phyloP scores from a whole-genome alignment of 2,113 vertebrate species.

The Oryzias melastigma region DNA sequence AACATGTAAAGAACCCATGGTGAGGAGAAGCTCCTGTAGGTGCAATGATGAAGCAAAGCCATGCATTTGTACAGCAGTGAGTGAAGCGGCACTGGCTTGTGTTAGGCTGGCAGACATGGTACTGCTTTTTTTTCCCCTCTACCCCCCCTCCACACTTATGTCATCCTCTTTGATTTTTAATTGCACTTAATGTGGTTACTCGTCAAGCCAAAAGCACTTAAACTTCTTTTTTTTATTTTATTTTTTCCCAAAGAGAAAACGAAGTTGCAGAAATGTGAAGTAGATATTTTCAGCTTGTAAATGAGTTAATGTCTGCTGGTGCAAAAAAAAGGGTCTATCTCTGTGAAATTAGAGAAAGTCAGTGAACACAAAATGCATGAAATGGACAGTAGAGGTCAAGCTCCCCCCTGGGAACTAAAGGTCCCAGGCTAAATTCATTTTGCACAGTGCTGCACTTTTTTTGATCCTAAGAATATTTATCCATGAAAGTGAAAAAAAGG shows the following conservation, averaged over 20 bases:
- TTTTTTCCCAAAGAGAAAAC: constrained; percentile 19
- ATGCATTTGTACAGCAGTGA: constrained; percentile 57
- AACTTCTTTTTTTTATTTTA: constrained; percentile 37
- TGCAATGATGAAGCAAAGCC: constrained; percentile 73
- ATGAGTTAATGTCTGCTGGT: constrained; percentile 37
- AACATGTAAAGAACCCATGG: constrained; percentile 61
- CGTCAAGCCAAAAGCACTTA: constrained; percentile 80
- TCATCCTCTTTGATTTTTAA: constrained; percentile 66
- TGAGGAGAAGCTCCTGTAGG: constrained; percentile 61
- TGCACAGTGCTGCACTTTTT: constrained; percentile 99
- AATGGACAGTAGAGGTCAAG: constrained; percentile 72
- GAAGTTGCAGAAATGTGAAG: constrained; percentile 33
- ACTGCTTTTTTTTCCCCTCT: constrained; percentile 50
- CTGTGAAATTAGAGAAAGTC: constrained; percentile 68
- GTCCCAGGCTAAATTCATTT: constrained; percentile 97
- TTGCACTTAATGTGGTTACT: constrained; percentile 77
- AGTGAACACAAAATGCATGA: constrained; percentile 68
- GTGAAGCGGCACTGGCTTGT: constrained; percentile 52
- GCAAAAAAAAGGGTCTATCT: constrained; percentile 48
- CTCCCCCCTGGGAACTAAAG: constrained; percentile 85
- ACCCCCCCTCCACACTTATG: constrained; percentile 7
- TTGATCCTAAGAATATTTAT: constrained; percentile 81
- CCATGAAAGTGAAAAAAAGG: constrained; percentile 50
- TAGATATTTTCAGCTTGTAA: constrained; percentile 44
- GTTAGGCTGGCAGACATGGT: constrained; percentile 69